A percentile compares a stretch with the other conserved stretches of the same genome.
These are phyloP conservation scores for Cepaea nemoralis DNA, from an alignment of 1,140 invertebrate genomes.

Conservation along the genomic window DNA sequence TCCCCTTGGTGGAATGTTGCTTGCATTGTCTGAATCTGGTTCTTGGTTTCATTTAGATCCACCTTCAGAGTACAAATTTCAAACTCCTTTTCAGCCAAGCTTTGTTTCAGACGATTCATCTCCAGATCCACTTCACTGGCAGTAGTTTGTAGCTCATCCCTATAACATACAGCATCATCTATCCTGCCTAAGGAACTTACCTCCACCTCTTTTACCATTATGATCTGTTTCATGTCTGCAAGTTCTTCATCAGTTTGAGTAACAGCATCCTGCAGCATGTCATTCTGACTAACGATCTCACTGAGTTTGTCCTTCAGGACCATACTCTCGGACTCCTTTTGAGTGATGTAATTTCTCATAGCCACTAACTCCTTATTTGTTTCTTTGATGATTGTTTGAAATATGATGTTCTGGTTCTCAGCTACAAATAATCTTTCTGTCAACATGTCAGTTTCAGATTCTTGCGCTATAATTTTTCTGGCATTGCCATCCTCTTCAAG, in stretches of 20 bases:
- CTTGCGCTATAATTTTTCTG: not conserved
- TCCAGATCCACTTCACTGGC: not conserved
- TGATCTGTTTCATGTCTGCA: not conserved
- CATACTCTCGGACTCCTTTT: not conserved
- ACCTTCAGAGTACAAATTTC: not conserved
- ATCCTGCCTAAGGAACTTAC: too few species aligned
- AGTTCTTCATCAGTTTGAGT: slow-evolving; percentile 21
- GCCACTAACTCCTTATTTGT: not conserved
- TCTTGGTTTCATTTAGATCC: not conserved
- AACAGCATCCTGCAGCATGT: not conserved
- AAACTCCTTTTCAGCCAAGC: not conserved
- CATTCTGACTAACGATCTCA: not conserved
- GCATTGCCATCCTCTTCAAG: not conserved
- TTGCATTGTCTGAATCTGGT: not conserved
- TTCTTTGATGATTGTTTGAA: not conserved
- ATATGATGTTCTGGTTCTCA: not conserved
- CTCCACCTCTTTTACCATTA: not conserved
- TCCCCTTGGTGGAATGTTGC: too few species aligned
- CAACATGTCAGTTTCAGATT: not conserved
- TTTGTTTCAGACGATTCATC: not conserved
- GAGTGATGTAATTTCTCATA: not conserved
- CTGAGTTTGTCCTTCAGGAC: not conserved
- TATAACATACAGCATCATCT: too few species aligned
- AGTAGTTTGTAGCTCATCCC: not conserved
- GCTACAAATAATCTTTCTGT: not conserved